Conservation (phyloP, 2,797 vertebrate genomes). For the Aulostomus chinensis region DNA sequence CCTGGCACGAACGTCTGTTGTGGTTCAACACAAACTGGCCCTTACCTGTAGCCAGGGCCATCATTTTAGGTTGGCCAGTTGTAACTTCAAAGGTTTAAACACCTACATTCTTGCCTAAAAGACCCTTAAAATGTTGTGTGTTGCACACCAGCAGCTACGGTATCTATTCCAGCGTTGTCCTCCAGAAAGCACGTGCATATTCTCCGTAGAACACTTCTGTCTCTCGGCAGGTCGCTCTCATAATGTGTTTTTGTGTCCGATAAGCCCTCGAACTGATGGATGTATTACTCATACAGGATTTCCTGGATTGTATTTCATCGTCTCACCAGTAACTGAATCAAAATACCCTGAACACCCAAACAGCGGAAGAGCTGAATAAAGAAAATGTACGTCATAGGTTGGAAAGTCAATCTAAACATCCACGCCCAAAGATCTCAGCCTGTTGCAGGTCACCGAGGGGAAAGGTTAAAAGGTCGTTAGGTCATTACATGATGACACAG, state of each 20-base stretch:
- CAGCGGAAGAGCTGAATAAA: slow-evolving; percentile 6
- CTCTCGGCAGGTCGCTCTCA: no score
- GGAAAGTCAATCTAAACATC: slow-evolving; percentile 42
- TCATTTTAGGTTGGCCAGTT: no score
- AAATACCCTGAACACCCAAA: neutral
- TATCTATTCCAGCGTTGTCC: no score
- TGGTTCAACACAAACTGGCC: no score
- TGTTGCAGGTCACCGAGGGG: slow-evolving; percentile 5
- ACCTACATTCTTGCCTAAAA: no score
- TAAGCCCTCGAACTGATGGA: slow-evolving; percentile 1
- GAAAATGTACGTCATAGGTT: slow-evolving; percentile 20
- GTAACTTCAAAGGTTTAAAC: no score
- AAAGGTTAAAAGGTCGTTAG: slow-evolving; percentile 26
- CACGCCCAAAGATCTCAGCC: slow-evolving; percentile 18
- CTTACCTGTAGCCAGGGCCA: no score
- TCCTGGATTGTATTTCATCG: slow-evolving; percentile 17
- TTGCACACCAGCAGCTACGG: no score
- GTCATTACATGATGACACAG: slow-evolving; percentile 32
- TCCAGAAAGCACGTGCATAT: no score
- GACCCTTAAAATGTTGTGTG: no score
- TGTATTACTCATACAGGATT: slow-evolving; percentile 6
- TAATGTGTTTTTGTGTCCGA: slow-evolving; percentile 5
- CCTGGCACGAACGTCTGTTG: no score
- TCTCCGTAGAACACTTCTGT: no score
- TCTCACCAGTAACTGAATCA: neutral